Evolutionary conservation across 2,797 vertebrate genomes (phyloP).

Genomic region (Carapus acus): DNA sequence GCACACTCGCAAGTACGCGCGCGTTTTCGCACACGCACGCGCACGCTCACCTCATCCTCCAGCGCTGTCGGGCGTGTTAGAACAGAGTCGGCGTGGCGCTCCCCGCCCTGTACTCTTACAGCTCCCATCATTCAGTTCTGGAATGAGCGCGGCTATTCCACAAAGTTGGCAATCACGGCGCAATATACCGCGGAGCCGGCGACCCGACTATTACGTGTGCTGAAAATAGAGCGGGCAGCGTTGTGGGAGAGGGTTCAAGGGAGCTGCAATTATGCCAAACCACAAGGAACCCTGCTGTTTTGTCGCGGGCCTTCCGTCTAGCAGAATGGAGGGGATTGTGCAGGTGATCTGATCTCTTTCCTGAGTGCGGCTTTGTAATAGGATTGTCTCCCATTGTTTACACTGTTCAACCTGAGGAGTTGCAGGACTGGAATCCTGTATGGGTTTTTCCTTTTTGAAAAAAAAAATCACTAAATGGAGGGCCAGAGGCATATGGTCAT

Average conservation of each 20-base stretch:
- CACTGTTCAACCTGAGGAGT: constrained; percentile 28
- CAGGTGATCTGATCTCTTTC: constrained; percentile 30
- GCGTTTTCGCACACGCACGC: constrained; percentile 20
- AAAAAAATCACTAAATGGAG: background rate
- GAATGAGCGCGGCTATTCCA: constrained; percentile 57
- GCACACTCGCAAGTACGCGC: constrained; percentile 28
- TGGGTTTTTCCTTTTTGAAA: background rate
- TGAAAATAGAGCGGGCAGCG: constrained; percentile 55
- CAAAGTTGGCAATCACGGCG: constrained; percentile 53
- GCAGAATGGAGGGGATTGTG: constrained; percentile 14
- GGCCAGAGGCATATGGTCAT: background rate
- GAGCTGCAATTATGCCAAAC: constrained; percentile 54
- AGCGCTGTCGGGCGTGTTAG: constrained; percentile 63
- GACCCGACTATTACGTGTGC: constrained; percentile 54
- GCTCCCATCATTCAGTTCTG: constrained; percentile 53
- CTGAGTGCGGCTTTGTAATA: constrained; percentile 20
- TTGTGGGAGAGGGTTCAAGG: constrained; percentile 36
- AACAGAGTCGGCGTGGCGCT: constrained; percentile 62
- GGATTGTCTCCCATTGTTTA: constrained; percentile 30
- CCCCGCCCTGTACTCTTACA: constrained; percentile 43
- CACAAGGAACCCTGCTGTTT: constrained; percentile 36
- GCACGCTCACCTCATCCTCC: constrained; percentile 43
- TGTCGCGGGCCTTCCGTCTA: constrained; percentile 27
- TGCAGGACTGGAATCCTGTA: background rate
- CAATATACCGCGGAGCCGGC: constrained; percentile 42